A percentile compares a stretch with the other conserved stretches of the same genome.
Conservation (phyloP, 2,888 invertebrate genomes). For the Limnephilus lunatus region DNA sequence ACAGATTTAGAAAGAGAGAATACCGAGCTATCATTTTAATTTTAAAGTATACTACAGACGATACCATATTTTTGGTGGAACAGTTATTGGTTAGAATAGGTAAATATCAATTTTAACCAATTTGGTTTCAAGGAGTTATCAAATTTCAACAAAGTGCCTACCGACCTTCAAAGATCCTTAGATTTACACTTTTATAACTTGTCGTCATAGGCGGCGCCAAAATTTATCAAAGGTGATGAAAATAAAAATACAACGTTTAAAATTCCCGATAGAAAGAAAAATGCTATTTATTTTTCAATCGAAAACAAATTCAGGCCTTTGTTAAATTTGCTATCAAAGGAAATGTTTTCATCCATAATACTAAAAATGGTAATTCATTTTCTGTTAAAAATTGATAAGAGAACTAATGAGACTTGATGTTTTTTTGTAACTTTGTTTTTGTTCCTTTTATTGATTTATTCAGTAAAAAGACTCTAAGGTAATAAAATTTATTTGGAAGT, state of each 20-base stretch:
- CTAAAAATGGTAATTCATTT: background rate
- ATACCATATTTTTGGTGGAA: no score
- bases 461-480: background rate
- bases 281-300: background rate
- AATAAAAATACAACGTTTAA: background rate
- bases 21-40: no score
- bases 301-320: background rate
- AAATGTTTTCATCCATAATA: background rate
- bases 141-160: background rate
- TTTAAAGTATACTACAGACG: no score
- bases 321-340: background rate
- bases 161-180: background rate
- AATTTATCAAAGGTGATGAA: background rate
- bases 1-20: no score
- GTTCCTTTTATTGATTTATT: background rate
- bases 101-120: background rate
- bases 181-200: background rate
- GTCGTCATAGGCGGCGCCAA: background rate
- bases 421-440: background rate
- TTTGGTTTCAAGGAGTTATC: background rate
- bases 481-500: background rate
- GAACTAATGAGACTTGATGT: background rate
- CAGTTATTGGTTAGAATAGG: no score
- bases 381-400: background rate
- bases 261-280: background rate